A percentile compares a stretch with the other conserved stretches of the same genome.
Evolutionary conservation across 2,113 vertebrate species (phyloP).

Genomic region (Centropus unirufus): DNA sequence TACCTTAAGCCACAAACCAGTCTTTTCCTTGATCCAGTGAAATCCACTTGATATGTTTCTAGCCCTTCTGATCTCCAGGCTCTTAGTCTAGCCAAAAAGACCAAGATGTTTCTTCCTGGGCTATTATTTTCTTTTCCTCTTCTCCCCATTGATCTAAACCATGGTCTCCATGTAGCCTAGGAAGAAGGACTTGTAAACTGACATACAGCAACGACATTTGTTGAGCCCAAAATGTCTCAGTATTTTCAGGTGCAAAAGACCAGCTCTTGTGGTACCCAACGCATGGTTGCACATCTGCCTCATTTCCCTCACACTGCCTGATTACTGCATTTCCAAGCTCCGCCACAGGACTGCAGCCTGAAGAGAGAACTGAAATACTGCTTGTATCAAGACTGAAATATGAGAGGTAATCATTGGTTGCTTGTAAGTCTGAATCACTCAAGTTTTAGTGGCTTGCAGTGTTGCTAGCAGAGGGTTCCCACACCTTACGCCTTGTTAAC

Average conservation of each 20-base stretch:
- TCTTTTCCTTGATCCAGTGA: background rate
- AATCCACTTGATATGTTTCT: background rate
- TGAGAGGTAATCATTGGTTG: background rate
- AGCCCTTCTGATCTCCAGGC: background rate
- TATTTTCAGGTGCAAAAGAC: background rate
- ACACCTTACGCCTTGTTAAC: background rate
- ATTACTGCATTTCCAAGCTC: background rate
- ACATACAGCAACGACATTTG: rapidly evolving
- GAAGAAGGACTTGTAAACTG: background rate
- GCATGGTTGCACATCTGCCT: background rate
- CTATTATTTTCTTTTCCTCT: background rate
- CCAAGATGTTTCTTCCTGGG: background rate
- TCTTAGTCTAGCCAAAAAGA: background rate
- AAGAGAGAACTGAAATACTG: background rate
- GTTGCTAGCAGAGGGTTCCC: background rate
- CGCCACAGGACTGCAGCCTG: background rate
- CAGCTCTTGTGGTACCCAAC: background rate
- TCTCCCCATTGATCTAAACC: background rate
- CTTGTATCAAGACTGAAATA: background rate
- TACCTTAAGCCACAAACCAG: background rate
- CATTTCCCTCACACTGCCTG: background rate
- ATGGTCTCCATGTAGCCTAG: rapidly evolving
- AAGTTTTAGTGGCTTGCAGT: background rate
- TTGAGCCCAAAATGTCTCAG: background rate
- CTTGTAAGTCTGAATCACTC: background rate